Evolutionary conservation across 2,797 vertebrate genomes (phyloP).

Genomic region (Rhinogobio ventralis): DNA sequence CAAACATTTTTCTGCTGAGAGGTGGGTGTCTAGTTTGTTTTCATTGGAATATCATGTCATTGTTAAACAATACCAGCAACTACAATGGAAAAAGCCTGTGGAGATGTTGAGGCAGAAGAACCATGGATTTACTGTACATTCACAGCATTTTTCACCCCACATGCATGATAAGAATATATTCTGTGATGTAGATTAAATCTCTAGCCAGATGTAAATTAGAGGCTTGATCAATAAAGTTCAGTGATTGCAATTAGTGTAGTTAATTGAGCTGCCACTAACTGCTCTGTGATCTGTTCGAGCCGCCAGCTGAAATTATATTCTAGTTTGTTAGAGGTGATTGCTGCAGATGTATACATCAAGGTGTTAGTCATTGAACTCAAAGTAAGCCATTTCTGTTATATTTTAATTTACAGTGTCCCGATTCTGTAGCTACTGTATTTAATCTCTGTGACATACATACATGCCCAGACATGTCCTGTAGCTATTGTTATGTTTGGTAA

Average conservation of each 20-base stretch:
- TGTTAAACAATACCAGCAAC: too few relatives aligned
- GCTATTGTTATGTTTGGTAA: not conserved
- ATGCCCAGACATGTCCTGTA: not conserved
- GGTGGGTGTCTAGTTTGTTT: too few relatives aligned
- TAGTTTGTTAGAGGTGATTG: not conserved
- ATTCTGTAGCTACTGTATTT: not conserved
- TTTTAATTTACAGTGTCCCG: not conserved
- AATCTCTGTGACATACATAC: not conserved
- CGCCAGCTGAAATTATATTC: not conserved
- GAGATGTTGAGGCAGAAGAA: too few relatives aligned
- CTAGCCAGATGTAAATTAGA: not conserved
- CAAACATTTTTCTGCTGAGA: too few relatives aligned
- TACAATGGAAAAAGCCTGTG: too few relatives aligned
- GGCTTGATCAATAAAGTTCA: not conserved
- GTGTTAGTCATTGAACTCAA: not conserved
- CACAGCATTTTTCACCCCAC: too few relatives aligned
- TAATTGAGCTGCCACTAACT: not conserved
- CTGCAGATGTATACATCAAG: not conserved
- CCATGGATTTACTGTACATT: too few relatives aligned
- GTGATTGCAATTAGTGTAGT: not conserved
- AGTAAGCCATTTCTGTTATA: not conserved
- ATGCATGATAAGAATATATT: not conserved
- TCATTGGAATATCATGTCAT: too few relatives aligned
- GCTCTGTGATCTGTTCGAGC: not conserved
- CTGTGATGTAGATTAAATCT: not conserved